Conservation (phyloP, 2,113 vertebrate genomes). For the Cairina moschata region DNA sequence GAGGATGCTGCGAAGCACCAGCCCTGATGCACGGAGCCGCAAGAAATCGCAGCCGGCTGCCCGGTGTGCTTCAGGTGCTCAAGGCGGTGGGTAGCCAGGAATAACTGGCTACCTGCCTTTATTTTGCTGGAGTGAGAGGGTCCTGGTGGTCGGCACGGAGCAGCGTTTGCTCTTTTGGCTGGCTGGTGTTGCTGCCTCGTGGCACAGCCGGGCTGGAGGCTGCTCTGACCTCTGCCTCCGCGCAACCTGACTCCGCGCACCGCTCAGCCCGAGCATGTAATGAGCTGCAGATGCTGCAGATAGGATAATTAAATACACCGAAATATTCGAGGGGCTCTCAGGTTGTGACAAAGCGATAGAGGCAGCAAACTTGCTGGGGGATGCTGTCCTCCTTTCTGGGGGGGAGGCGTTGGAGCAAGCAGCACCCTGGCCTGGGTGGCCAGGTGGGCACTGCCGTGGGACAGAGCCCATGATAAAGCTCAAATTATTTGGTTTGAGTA, state of each 20-base stretch:
- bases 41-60: neutral
- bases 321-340: neutral
- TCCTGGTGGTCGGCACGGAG: neutral
- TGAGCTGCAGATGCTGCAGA: constrained; percentile 62
- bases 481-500: neutral
- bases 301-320: neutral
- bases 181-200: neutral
- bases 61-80: neutral
- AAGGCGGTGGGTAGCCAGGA: neutral
- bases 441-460: no score
- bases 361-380: neutral
- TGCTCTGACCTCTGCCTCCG: neutral
- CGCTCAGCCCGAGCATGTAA: constrained; percentile 56
- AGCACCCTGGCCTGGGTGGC: rapidly evolving
- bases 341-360: neutral
- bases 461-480: neutral
- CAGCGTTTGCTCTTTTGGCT: neutral
- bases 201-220: neutral
- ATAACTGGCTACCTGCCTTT: neutral
- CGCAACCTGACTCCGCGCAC: constrained; percentile 2
- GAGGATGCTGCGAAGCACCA: neutral
- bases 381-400: neutral
- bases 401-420: neutral
- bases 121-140: neutral
- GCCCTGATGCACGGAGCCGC: neutral